Evolutionary conservation across 1,140 invertebrate species (phyloP).

Genomic region (Leucophenga varia): DNA sequence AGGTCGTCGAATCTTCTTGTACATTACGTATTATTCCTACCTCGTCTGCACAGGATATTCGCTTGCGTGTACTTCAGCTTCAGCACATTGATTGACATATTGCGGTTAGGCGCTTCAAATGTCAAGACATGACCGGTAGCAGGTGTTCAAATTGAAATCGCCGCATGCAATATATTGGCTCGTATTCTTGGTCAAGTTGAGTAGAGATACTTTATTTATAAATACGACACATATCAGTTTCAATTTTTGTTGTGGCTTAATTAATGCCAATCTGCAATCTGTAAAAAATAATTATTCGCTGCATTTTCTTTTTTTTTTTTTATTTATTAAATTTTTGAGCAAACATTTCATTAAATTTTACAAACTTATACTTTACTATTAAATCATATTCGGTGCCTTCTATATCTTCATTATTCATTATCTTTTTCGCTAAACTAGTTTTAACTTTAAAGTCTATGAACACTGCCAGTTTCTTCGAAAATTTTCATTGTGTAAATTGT

Average conservation of each 20-base stretch:
- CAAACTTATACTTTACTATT: constrained; percentile 41
- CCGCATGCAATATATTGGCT: constrained; percentile 10
- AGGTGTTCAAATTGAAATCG: too few species aligned
- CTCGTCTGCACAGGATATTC: too few species aligned
- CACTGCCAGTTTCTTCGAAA: constrained; percentile 9
- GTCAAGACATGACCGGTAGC: constrained; percentile 11
- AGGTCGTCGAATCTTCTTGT: too few species aligned
- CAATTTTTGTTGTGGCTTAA: too few species aligned
- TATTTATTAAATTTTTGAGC: constrained; percentile 43
- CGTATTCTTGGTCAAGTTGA: too few species aligned
- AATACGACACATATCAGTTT: too few species aligned
- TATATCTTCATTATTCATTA: too few species aligned
- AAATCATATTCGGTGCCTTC: too few species aligned
- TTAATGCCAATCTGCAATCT: constrained; percentile 21
- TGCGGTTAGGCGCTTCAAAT: constrained; percentile 39
- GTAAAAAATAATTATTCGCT: constrained; percentile 32
- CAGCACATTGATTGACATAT: constrained; percentile 48
- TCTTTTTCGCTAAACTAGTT: constrained; percentile 30
- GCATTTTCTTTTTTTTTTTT: constrained; percentile 45
- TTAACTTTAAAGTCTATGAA: constrained; percentile 17
- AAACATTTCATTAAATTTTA: constrained; percentile 43
- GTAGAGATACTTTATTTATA: too few species aligned
- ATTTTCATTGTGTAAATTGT: constrained; percentile 8
- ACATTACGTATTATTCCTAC: too few species aligned
- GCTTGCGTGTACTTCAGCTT: too few species aligned